Evolutionary conservation across 2,797 vertebrate species (phyloP), one percentile per base, ranked within the genome.

Genomic region (Antrozous pallidus): DNA sequence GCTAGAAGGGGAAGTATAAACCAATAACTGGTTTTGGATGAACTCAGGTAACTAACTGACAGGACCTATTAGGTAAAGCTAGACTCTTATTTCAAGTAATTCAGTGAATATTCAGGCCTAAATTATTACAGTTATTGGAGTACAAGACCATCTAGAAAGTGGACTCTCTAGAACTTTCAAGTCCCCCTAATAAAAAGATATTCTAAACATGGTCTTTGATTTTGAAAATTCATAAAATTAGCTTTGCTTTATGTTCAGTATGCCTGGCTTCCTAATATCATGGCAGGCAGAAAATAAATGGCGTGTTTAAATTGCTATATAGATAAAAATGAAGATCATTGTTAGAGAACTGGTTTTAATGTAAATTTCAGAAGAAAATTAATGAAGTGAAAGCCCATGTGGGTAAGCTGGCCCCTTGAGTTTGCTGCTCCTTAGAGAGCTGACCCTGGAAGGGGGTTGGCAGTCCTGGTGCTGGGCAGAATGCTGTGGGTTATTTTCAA

Each of bases 161-260:
- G 4, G 47, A 71, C 33, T 47, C 56, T 83, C 75, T 71, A n/a
- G 63, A 86, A 87, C 31, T 78, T 49, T 93, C 45, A 71, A 85
- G 81, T 83, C 73, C 78, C 38, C 65, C 16, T 54, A 38, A 54
- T 69, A 5, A 40, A 75, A 65, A 91, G 26, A 69, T 77, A 26
- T 88, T 82, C 88, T 73, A 80, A 18, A 26, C 56, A 49, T 90
- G 54, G 31, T 61, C 63, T 95, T 94, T 63, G 54, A 54, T 73
- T 93, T 96, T 26, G 26, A 88, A 78, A 93, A 82, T 63, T 67
- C 78, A 49, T 95, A 73, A 54, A 91, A 91, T 91, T 84, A 93
- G 58, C 36, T 93, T 71, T 93, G 56, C 31, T 78, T 90, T 82
- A n/a, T 89, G 56, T 93, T 78, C 45, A 93, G 1, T 58, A 38